phyloP scores from a whole-genome alignment of 1,140 invertebrate species.

The Sipha flava region DNA sequence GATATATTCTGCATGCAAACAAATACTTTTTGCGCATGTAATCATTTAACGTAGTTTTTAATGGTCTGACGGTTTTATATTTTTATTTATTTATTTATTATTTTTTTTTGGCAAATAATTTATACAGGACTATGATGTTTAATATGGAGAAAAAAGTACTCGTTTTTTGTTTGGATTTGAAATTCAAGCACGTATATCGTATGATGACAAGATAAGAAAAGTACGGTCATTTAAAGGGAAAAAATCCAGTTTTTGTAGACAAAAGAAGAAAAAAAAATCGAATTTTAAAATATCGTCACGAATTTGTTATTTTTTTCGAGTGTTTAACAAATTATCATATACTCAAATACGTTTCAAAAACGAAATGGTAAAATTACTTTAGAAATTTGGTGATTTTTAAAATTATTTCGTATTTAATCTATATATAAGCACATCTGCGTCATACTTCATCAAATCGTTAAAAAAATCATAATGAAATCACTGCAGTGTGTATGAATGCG shows the following conservation, averaged over 20 bases:
- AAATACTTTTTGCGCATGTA: too few species aligned
- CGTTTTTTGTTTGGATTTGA: background rate
- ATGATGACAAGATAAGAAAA: background rate
- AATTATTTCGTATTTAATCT: background rate
- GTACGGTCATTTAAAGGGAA: background rate
- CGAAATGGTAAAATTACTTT: background rate
- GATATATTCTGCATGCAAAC: too few species aligned
- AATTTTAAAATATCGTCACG: conserved; percentile 21
- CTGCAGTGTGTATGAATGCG: too few species aligned
- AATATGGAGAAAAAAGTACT: background rate
- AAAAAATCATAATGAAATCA: too few species aligned
- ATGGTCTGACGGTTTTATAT: too few species aligned
- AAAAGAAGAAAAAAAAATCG: background rate
- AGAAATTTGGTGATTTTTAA: background rate
- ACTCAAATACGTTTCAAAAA: background rate
- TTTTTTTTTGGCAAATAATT: background rate
- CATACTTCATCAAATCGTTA: too few species aligned
- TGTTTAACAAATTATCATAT: conserved; percentile 19
- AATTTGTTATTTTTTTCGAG: conserved; percentile 1
- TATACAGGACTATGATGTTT: background rate
- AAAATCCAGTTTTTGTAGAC: background rate
- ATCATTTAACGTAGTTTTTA: too few species aligned
- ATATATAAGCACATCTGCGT: too few species aligned
- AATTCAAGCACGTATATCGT: conserved; percentile 13
- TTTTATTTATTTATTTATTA: too few species aligned